These are phyloP conservation scores for Syncerus caffer DNA, from an alignment of 2,797 vertebrate genomes.

Conservation along the genomic window DNA sequence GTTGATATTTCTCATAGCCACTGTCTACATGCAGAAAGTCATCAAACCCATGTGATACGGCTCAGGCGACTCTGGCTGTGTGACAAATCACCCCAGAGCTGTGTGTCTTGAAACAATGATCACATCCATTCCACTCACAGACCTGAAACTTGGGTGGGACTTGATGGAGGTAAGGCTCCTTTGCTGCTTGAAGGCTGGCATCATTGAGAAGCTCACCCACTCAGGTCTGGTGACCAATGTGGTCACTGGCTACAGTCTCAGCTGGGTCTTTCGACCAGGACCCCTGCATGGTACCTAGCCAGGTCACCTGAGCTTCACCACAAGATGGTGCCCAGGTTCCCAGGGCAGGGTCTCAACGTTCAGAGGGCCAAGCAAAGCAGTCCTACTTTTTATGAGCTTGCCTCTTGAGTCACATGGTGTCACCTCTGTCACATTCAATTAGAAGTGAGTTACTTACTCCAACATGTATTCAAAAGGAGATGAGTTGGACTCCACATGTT, in stretches of 20 bases:
- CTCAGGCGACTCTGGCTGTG: background rate
- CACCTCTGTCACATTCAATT: background rate
- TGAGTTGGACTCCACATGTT: background rate
- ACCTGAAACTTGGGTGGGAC: background rate
- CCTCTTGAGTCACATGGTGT: background rate
- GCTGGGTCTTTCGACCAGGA: accelerated
- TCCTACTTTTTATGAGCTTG: accelerated
- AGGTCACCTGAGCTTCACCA: background rate
- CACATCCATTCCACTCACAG: background rate
- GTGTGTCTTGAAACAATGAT: background rate
- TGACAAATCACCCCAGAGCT: background rate
- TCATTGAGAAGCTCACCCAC: background rate
- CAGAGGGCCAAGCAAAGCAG: background rate
- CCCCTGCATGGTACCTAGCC: accelerated
- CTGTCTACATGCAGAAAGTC: background rate
- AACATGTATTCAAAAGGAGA: background rate
- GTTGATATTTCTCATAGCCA: background rate
- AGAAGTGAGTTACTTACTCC: background rate
- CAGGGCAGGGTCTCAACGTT: background rate
- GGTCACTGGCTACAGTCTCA: background rate
- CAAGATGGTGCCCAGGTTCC: accelerated
- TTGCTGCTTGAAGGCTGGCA: background rate
- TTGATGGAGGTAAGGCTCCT: background rate
- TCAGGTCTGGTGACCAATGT: background rate
- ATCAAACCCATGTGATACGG: background rate